Conservation (phyloP, 2,888 invertebrate genomes). For the Thera britannica region DNA sequence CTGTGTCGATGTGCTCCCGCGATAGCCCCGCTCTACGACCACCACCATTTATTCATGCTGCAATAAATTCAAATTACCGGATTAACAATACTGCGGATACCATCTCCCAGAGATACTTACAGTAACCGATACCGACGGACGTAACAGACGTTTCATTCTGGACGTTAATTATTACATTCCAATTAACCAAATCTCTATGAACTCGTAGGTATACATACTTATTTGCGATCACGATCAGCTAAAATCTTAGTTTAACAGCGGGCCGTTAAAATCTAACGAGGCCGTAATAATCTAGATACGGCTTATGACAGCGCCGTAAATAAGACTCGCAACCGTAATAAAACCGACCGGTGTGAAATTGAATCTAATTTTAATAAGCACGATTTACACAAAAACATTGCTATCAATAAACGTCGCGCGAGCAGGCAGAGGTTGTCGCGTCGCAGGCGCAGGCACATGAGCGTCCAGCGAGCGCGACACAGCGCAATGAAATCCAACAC, state of each 20-base stretch:
- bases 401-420: slow-evolving; percentile 73
- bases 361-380: slow-evolving; percentile 67
- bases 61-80: slow-evolving; percentile 86
- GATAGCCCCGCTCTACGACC: slow-evolving; percentile 71
- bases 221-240: slow-evolving; percentile 37
- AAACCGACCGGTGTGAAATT: slow-evolving; percentile 54
- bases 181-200: slow-evolving; percentile 34
- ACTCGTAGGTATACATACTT: slow-evolving; percentile 10
- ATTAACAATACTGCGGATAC: slow-evolving; percentile 83
- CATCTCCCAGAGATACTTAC: slow-evolving; percentile 70
- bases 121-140: slow-evolving; percentile 57
- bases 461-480: slow-evolving; percentile 63
- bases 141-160: slow-evolving; percentile 50
- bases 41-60: slow-evolving; percentile 81
- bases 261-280: slow-evolving; percentile 57
- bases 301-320: slow-evolving; percentile 53
- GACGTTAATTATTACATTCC: slow-evolving; percentile 24
- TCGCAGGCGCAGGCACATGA: slow-evolving; percentile 57
- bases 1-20: slow-evolving; percentile 70
- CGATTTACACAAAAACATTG: slow-evolving; percentile 68
- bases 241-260: slow-evolving; percentile 54
- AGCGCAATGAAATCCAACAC: slow-evolving; percentile 83
- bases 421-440: slow-evolving; percentile 54
- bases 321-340: slow-evolving; percentile 52
- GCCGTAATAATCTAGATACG: slow-evolving; percentile 52